These are phyloP conservation scores for Nomada flava DNA, from an alignment of 2,888 invertebrate species.

Conservation along the genomic window DNA sequence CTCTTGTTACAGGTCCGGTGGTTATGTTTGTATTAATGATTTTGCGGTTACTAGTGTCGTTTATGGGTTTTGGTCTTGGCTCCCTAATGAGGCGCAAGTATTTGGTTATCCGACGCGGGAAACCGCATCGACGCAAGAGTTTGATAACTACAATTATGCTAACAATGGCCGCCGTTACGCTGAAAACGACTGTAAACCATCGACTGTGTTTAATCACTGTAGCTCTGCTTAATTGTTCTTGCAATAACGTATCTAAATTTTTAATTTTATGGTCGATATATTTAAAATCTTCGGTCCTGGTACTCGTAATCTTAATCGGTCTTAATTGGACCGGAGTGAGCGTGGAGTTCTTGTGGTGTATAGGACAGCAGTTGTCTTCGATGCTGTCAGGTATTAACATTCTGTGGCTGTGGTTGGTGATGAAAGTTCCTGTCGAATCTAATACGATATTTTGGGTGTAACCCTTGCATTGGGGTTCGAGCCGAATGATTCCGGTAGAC, in stretches of 20 bases:
- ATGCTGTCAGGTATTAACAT: not conserved
- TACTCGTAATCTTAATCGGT: not conserved
- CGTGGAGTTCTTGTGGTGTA: not conserved
- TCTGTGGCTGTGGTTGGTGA: not conserved
- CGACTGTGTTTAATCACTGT: not conserved
- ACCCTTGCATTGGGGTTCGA: too few relatives aligned
- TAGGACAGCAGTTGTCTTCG: conserved; percentile 15
- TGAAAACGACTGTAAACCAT: not conserved
- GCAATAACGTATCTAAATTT: not conserved
- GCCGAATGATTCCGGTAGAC: too few relatives aligned
- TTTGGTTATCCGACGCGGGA: too few relatives aligned
- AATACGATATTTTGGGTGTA: not conserved
- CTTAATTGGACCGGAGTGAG: not conserved
- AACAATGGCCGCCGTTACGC: too few relatives aligned
- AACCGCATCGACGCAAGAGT: too few relatives aligned
- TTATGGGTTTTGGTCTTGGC: too few relatives aligned
- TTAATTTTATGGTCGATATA: conserved; percentile 4
- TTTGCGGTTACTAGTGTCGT: too few relatives aligned
- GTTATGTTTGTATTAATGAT: too few relatives aligned
- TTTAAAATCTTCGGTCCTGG: conserved; percentile 5
- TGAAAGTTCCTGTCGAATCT: not conserved
- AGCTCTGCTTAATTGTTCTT: not conserved
- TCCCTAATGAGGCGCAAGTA: too few relatives aligned
- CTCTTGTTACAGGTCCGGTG: too few relatives aligned
- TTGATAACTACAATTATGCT: too few relatives aligned